Percentiles rank a stretch among this genome's conserved stretches.
phyloP scores from a whole-genome alignment of 2,888 invertebrate species.

The Sinhomidia bicolor region DNA sequence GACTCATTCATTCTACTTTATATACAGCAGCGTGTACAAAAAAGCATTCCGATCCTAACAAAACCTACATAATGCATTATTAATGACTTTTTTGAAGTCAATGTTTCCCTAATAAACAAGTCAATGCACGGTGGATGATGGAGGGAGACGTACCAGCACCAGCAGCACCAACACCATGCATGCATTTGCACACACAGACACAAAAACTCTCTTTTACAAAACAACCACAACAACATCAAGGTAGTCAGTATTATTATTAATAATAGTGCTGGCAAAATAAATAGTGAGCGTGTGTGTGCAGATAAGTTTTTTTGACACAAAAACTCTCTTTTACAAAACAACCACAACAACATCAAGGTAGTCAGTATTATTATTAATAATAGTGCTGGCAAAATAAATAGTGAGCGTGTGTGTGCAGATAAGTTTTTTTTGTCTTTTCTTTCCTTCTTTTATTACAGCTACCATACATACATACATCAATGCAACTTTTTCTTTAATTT shows the following conservation, averaged over 20 bases:
- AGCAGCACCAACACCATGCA: background rate
- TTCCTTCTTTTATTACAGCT: background rate
- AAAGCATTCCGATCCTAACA: background rate
- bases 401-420: background rate
- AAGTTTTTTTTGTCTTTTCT: too few relatives aligned
- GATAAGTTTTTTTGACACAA: too few relatives aligned
- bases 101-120: slow-evolving; percentile 42
- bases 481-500: background rate
- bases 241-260: background rate
- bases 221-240: background rate
- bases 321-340: too few relatives aligned
- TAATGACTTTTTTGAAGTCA: slow-evolving; percentile 55
- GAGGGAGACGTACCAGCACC: background rate
- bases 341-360: background rate
- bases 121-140: slow-evolving; percentile 43
- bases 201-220: too few relatives aligned
- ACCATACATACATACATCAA: too few relatives aligned
- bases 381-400: background rate
- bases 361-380: background rate
- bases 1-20: slow-evolving; percentile 9
- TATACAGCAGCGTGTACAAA: background rate
- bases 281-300: background rate
- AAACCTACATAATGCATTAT: slow-evolving; percentile 47
- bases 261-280: background rate
- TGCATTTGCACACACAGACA: background rate